Evolutionary conservation across 2,113 vertebrate genomes (phyloP), one percentile per base, ranked within the genome.

Genomic region (Chaenogobius annularis): DNA sequence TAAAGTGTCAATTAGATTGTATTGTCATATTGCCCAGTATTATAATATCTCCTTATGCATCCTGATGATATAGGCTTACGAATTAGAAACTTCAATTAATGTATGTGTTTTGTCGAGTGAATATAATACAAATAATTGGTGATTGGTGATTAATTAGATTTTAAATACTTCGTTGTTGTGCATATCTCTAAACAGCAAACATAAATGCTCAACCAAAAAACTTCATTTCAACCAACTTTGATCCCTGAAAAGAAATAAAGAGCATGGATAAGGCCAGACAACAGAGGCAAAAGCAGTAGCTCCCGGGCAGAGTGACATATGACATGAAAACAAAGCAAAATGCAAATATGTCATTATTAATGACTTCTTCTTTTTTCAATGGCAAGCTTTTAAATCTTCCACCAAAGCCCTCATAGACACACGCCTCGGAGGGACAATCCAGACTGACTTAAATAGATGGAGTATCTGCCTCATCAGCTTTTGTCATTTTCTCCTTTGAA

Each of bases 301-400:
- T 66, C 44, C 43, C 3, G 7, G 40, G 43, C 80, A 74, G 50
- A 81, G 73, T 69, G 73, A 66, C 72, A 66, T 47, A 65, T 69
- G 13, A 75, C 74, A 77, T 70, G 48, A 79, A 68, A 74, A 56
- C 72, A 78, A 81, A 82, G 75, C 68, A 82, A 83, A 85, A 82
- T 88, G 79, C 48, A 78, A 81, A 86, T 83, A 31, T 58, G 69
- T 74, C 15, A 54, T 80, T 82, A 80, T 84, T 88, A 83, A 88
- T 85, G 82, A 73, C 77, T 82, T 84, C 87, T 86, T 89, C 69
- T 74, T 35, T 63, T 86, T 84, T 81, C 67, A 82, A 73, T 76
- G 80, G 78, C 75, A 83, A 83, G 73, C 66, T 75, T 81, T 80
- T 89, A 71, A 69, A 84, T 91, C 76, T 85, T 81, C 81, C 87